Conservation (phyloP, 2,113 vertebrate genomes). For the Catharus fuscescens region DNA sequence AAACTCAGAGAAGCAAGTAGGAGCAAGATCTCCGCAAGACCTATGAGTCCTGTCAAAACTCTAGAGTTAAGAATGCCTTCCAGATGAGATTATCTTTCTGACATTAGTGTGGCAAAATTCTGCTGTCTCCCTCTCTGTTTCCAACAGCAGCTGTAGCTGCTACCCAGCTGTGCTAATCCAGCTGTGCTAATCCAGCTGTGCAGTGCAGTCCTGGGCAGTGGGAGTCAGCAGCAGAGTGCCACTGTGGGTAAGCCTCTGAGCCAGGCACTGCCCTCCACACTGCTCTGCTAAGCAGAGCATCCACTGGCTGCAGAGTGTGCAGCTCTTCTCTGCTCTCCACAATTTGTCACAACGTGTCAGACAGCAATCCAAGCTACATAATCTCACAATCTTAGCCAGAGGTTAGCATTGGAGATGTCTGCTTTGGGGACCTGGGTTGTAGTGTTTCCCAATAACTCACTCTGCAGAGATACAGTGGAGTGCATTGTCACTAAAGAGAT, state of each 20-base stretch:
- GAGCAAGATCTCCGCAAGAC: not conserved
- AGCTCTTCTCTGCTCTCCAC: not conserved
- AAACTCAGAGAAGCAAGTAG: not conserved
- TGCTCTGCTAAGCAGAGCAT: not conserved
- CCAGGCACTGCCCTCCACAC: not conserved
- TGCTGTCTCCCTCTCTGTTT: not conserved
- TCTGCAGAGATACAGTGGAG: not conserved
- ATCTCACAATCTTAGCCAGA: fast-evolving
- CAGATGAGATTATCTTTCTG: not conserved
- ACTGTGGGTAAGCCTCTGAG: not conserved
- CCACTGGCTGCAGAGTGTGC: fast-evolving
- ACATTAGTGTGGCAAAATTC: not conserved
- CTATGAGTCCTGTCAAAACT: not conserved
- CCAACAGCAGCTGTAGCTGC: not conserved
- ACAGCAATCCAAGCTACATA: not conserved
- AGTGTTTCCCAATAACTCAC: not conserved
- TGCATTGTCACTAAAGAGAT: not conserved
- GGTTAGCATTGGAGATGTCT: not conserved
- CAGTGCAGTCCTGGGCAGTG: not conserved
- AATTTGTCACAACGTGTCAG: not conserved
- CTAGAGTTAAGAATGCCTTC: not conserved
- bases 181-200: not conserved
- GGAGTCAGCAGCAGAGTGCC: not conserved
- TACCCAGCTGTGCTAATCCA: not conserved
- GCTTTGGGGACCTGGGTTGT: not conserved